phyloP scores from a whole-genome alignment of 2,113 vertebrate genomes.

The Cyprinodon tularosa region DNA sequence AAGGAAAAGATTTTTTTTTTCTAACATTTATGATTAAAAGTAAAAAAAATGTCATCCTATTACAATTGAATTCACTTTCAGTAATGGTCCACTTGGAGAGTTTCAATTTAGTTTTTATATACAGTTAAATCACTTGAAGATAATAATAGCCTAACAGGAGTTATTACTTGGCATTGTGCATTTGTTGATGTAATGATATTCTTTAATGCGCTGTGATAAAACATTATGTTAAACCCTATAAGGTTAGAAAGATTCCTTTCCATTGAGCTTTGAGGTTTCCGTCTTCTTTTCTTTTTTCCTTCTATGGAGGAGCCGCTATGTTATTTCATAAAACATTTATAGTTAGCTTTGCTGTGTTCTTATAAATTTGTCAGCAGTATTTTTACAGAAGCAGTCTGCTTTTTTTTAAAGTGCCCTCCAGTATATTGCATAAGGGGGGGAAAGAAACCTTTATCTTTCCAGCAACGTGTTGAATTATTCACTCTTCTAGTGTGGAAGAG shows the following conservation, averaged over 20 bases:
- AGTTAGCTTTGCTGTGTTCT: slow-evolving; percentile 77
- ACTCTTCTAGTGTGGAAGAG: slow-evolving; percentile 37
- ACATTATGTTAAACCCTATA: slow-evolving; percentile 36
- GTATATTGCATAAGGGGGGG: slow-evolving; percentile 70
- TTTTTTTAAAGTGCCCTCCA: slow-evolving; percentile 43
- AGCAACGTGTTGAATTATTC: slow-evolving; percentile 76
- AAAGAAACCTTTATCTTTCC: slow-evolving; percentile 69
- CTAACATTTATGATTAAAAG: slow-evolving; percentile 7
- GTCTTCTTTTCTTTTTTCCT: slow-evolving; percentile 29
- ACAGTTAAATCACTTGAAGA: slow-evolving; percentile 29
- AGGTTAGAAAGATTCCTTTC: slow-evolving; percentile 24
- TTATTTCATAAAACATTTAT: slow-evolving; percentile 73
- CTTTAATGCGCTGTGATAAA: slow-evolving; percentile 21
- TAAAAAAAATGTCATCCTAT: slow-evolving; percentile 1
- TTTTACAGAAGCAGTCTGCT: slow-evolving; percentile 57
- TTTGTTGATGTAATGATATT: slow-evolving; percentile 49
- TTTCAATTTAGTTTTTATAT: slow-evolving; percentile 10
- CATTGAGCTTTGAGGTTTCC: slow-evolving; percentile 18
- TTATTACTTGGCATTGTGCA: slow-evolving; percentile 44
- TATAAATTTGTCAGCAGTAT: slow-evolving; percentile 81
- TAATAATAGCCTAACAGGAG: slow-evolving; percentile 28
- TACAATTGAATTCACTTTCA: slow-evolving; percentile 20
- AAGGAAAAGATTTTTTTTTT: neutral
- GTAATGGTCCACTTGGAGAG: slow-evolving; percentile 24
- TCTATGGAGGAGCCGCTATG: slow-evolving; percentile 55